A percentile compares a stretch with the other conserved stretches of the same genome.
Evolutionary conservation across 30 jellyfish, hydroid and myxozoan species (phyloP).

Genomic region (Phacellophora camtschatica): DNA sequence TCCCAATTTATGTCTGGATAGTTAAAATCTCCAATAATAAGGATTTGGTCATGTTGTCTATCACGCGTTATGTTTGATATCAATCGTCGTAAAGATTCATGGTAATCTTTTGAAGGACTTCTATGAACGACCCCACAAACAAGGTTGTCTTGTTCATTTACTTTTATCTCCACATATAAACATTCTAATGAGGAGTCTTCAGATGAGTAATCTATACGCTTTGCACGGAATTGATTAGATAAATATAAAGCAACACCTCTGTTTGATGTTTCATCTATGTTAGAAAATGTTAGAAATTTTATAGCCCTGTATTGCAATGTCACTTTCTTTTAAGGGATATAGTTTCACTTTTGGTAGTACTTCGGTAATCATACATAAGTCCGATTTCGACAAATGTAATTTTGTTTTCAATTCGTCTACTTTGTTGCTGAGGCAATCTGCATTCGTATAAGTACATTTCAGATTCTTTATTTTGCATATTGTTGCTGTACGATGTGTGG

Average conservation of each 20-base stretch:
- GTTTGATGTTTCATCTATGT: neutral
- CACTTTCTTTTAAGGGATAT: neutral
- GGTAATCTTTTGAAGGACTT: conserved; percentile 10
- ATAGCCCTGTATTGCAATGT: conserved; percentile 7
- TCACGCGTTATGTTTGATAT: neutral
- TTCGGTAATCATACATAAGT: neutral
- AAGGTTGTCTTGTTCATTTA: conserved; percentile 1
- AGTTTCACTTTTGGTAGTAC: neutral
- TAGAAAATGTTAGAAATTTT: neutral
- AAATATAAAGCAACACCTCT: conserved; percentile 11
- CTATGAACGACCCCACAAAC: conserved; percentile 10
- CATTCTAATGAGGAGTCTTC: neutral
- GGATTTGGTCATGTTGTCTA: neutral
- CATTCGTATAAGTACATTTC: conserved; percentile 9
- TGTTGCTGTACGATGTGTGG: conserved; percentile 17
- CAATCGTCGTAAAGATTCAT: neutral
- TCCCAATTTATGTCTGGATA: conserved; percentile 1
- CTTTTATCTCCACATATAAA: neutral
- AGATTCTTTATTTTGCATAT: neutral
- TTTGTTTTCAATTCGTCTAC: neutral
- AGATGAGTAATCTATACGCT: neutral
- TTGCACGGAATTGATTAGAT: neutral
- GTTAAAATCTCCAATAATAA: neutral
- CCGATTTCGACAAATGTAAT: neutral
- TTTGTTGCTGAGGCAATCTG: conserved; percentile 7